Evolutionary conservation across 2,113 vertebrate genomes (phyloP), one percentile per base, ranked within the genome.

Genomic region (Xenus cinereus): DNA sequence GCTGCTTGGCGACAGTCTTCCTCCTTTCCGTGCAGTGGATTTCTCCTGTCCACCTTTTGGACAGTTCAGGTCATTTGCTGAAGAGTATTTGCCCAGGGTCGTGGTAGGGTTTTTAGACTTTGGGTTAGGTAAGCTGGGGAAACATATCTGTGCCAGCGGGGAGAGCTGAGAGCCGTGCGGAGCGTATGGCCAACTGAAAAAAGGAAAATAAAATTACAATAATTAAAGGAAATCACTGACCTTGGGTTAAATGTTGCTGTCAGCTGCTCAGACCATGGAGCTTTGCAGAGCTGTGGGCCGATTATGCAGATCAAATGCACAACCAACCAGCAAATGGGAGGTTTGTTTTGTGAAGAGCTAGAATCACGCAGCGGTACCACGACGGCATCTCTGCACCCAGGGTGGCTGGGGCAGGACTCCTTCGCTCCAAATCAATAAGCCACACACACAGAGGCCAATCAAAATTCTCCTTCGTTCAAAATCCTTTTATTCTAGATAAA

Each of bases 141-240:
- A 74, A 35, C 12, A 2, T 23, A n/a, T 72, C 48, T 39, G 48
- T 79, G 92, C 51, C 50, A 78, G 53, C 43, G 78, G 78, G 73
- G 41, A 92, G 71, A 74, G 45, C 32, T 74, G 56, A 45, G 73
- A 91, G 12, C 73, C 48, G 17, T 46, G 56, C 35, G 45, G 73
- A 48, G 53, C 26, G 7, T 22, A 24, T 64, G 35, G 57, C 57
- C 89, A 73, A 54, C 27, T 54, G 78, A 26, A 50, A 68, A 83
- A 83, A 66, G 53, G 6, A 62, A 84, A 86, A 23, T 4, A 82
- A 81, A 92, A 54, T 64, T 60, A 72, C 41, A 89, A 57, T 76
- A 93, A 96, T 96, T 96, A 95, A 95, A 95, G 84, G 89, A 91
- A 93, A 73, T 83, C 87, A 68, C 63, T 91, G 94, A 91, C 94